Evolutionary conservation across 2,113 vertebrate genomes (phyloP), one percentile per base, ranked within the genome.

Genomic region (Catharus fuscescens): DNA sequence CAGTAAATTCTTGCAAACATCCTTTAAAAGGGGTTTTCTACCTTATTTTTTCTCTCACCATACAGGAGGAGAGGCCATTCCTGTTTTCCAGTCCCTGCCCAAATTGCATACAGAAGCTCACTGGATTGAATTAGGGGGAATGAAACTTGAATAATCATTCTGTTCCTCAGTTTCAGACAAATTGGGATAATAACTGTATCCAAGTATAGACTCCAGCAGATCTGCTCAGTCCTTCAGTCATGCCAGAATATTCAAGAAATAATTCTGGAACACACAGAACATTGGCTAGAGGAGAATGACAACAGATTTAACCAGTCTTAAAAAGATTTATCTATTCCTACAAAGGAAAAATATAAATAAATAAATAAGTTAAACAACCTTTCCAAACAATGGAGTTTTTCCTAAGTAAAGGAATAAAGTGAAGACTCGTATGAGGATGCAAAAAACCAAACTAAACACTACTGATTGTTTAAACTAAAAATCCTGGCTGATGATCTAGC

Each of bases 81-180:
- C 69, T 79, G 60, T 53, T 91, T 80, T 84, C 57, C 89, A 86
- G 25, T 31, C 53, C 19, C 34, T 94, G 81, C 15, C 48, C 80
- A 91, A 92, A 95, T 16, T 85, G 61, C 73, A 53, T 29, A 61
- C 57, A 84, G 80, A 91, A 91, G 65, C 45, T 80, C 23, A 60
- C 15, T 48, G 40, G 57, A 96, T 72, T 96, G 65, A 94, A 96
- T 95, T 94, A 94, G 65, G 62, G 74, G 66, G 42, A 86, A 62
- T 61, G 72, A 60, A 87, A 64, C 69, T 74, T 31, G 24, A 88
- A 71, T 88, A 60, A 91, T 79, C 76, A 71, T 57, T 40, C 25
- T 67, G 65, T 53, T 91, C 60, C 60, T 65, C 56, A 86, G 32
- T 80, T 91, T 93, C 61, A 84, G 70, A 56, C 2, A 1, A 89